phyloP scores from a whole-genome alignment of 2,797 vertebrate species.

The Anas capensis region DNA sequence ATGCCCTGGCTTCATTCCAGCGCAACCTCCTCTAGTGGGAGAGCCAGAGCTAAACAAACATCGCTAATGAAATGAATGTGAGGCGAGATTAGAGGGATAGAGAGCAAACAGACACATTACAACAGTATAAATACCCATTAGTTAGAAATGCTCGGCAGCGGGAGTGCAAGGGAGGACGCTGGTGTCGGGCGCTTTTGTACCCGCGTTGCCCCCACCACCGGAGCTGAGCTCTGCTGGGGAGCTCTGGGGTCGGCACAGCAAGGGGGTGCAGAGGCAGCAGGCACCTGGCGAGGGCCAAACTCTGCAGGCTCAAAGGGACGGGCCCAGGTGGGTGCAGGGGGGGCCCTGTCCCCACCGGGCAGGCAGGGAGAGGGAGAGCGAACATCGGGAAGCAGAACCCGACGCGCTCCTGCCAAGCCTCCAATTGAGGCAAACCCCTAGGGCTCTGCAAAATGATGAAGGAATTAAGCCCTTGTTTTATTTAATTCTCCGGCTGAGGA shows the following conservation, averaged over 20 bases:
- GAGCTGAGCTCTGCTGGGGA: neutral
- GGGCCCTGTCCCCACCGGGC: neutral
- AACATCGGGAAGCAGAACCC: neutral
- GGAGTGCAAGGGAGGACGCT: neutral
- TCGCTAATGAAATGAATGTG: slow-evolving; percentile 58
- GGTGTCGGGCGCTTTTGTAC: neutral
- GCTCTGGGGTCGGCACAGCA: neutral
- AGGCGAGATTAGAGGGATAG: slow-evolving; percentile 59
- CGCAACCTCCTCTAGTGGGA: slow-evolving; percentile 59
- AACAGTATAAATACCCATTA: slow-evolving; percentile 62
- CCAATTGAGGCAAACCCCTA: slow-evolving; percentile 57
- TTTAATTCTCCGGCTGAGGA: slow-evolving; percentile 74
- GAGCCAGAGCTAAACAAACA: slow-evolving; percentile 73
- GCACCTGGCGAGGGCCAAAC: fast-evolving
- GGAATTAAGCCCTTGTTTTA: slow-evolving; percentile 75
- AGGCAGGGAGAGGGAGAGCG: neutral
- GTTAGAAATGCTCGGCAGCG: neutral
- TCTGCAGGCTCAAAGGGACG: fast-evolving
- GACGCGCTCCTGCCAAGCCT: slow-evolving; percentile 31
- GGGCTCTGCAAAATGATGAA: slow-evolving; percentile 64
- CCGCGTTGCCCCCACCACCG: fast-evolving
- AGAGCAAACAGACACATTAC: slow-evolving; percentile 63
- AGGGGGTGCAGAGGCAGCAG: fast-evolving
- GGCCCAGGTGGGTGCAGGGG: fast-evolving
- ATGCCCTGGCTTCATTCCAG: slow-evolving; percentile 72